Percentiles rank a stretch among this genome's conserved stretches.
Evolutionary conservation across 2,113 vertebrate genomes (phyloP).

Genomic region (Galeopterus variegatus): DNA sequence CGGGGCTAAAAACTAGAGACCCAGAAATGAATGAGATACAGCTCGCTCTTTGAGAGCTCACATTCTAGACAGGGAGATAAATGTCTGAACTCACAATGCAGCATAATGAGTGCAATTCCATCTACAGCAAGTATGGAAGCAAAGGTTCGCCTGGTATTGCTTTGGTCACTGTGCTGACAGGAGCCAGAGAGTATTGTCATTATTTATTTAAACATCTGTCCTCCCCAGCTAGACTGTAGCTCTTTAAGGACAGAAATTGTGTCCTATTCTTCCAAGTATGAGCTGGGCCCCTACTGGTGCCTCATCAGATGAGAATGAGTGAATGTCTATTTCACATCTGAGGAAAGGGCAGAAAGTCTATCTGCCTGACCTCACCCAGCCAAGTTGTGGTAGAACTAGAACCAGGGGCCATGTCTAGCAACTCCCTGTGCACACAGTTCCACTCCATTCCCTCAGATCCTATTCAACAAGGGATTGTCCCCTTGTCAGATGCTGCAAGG

Average conservation of each 20-base stretch:
- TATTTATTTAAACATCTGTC: not conserved
- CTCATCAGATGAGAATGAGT: not conserved
- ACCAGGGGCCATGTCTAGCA: not conserved
- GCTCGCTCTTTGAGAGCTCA: not conserved
- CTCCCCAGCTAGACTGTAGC: not conserved
- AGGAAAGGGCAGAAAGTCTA: not conserved
- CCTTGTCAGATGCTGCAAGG: not conserved
- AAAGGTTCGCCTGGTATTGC: not conserved
- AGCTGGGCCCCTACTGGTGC: not conserved
- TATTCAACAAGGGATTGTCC: not conserved
- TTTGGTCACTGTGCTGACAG: not conserved
- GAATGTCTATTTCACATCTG: not conserved
- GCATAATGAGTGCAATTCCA: not conserved
- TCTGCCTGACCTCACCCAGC: not conserved
- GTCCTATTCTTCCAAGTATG: not conserved
- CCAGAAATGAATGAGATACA: not conserved
- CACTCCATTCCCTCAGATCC: not conserved
- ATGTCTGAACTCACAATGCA: not conserved
- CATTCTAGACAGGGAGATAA: not conserved
- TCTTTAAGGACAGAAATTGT: not conserved
- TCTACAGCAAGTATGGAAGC: not conserved
- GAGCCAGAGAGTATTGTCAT: not conserved
- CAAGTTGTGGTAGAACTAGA: not conserved
- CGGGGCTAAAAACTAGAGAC: not conserved
- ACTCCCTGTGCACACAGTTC: accelerated